These are phyloP conservation scores for Heliconius charithonia DNA, from an alignment of 2,888 invertebrate species.

Conservation along the genomic window DNA sequence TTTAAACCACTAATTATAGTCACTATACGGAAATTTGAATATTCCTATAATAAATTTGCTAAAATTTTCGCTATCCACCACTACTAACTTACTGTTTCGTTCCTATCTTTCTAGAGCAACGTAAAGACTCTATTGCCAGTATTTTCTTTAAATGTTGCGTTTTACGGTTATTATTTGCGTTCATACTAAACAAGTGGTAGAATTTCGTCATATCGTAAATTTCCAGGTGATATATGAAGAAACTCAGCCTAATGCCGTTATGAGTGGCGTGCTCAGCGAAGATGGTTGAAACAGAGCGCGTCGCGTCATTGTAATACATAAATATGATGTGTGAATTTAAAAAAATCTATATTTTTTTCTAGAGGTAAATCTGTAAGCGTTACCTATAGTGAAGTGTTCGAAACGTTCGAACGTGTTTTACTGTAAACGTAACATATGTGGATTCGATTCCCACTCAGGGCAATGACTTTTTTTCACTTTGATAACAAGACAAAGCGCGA, in stretches of 20 bases:
- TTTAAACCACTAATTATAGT: too few species aligned
- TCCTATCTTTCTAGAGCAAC: not conserved
- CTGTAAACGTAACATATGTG: too few species aligned
- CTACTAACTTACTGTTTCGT: not conserved
- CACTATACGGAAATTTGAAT: too few species aligned
- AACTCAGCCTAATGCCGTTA: constrained; percentile 17
- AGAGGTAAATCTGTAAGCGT: not conserved
- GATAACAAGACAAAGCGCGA: not conserved
- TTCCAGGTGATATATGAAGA: constrained; percentile 3
- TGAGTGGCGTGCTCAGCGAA: constrained; percentile 2
- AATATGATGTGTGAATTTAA: constrained; percentile 4
- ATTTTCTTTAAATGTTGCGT: too few species aligned
- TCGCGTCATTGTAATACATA: not conserved
- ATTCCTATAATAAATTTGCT: too few species aligned
- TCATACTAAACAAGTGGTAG: not conserved
- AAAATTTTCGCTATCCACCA: too few species aligned
- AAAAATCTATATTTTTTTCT: not conserved
- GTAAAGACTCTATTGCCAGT: not conserved
- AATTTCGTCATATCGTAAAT: not conserved
- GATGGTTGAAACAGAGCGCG: constrained; percentile 23
- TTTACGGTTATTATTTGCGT: not conserved
- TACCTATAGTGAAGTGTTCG: too few species aligned
- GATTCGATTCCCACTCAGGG: too few species aligned
- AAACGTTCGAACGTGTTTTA: too few species aligned
- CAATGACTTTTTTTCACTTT: too few species aligned